Conservation (phyloP, 2,113 vertebrate genomes). For the Psettodes erumei region DNA sequence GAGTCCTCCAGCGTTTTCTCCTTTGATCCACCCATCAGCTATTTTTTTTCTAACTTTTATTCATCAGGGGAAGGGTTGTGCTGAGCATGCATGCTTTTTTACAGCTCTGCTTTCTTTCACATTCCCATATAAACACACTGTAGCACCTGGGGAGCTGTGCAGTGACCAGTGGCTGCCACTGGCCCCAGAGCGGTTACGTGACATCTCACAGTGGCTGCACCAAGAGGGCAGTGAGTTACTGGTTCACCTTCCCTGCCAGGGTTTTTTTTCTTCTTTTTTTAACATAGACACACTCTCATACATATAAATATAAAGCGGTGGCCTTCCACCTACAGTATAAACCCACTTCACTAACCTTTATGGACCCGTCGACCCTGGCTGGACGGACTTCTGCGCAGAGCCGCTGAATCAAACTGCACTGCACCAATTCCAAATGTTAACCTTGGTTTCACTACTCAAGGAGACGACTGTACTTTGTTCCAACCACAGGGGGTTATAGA, state of each 20-base stretch:
- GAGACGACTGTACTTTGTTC: constrained; percentile 73
- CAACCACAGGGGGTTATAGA: constrained; percentile 72
- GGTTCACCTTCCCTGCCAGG: constrained; percentile 8
- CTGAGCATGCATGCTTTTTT: constrained; percentile 24
- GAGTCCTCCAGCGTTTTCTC: constrained; percentile 25
- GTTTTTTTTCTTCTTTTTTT: no score
- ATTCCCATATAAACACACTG: constrained; percentile 35
- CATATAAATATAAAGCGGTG: constrained; percentile 3
- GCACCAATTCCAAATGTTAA: constrained; percentile 68
- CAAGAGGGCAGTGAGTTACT: background rate
- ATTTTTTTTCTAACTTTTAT: constrained; percentile 5
- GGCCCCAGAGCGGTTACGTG: constrained; percentile 22
- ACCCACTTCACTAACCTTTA: constrained; percentile 37
- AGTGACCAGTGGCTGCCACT: constrained; percentile 24
- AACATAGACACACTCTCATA: background rate
- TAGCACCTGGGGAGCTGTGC: constrained; percentile 31
- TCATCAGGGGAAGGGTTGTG: constrained; percentile 22
- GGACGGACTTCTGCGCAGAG: background rate
- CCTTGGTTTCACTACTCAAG: constrained; percentile 70
- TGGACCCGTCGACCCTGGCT: background rate
- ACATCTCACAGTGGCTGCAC: background rate
- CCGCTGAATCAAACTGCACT: constrained; percentile 42
- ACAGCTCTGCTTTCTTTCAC: constrained; percentile 30
- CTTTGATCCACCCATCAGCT: constrained; percentile 33
- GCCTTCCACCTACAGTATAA: constrained; percentile 38